Base-by-base conservation (phyloP, 2,797 vertebrate species). In the Sebastes steindachneri region DNA sequence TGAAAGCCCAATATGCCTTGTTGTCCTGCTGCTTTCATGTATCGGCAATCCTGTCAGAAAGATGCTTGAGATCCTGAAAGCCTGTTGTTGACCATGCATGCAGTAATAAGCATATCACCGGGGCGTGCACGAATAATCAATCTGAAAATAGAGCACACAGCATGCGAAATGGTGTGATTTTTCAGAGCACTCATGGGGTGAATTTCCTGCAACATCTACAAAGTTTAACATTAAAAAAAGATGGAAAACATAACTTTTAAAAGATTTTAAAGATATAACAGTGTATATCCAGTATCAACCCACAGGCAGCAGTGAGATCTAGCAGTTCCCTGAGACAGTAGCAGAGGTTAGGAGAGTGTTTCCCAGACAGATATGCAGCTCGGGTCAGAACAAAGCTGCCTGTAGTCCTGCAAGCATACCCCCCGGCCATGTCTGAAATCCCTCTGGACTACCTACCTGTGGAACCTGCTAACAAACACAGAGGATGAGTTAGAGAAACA, bases 401-500 rank as follows among this genome's bases (percentile, higher is more conserved):
- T 68, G 55, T 45, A 35, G 73, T 75, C 68, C 73, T 84, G 79
- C 62, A 74, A 83, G 77, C 26, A 25, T 23, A 80, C n/a, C 63
- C 67, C 41, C 53, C 1, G 9, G 74, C 68, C 80, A 65, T 41
- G 45, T 58, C 60, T 83, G 53, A 84, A 75, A 75, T 77, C 82
- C 70, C 75, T 26, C 19, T 33, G 69, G 83, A 81, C 57, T 23
- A 26, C 11, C 21, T 41, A 33, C 57, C 45, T 58, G 71, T 57
- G 73, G 60, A 79, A 69, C 68, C 35, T 83, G 41, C 83, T 80
- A 63, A 82, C 74, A 73, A 78, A 77, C 55, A 68, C 23, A 63
- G n/a, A 68, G 25, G 35, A 82, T 29, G 48, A 64, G 33, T 71
- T 21, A 48, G 28, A 84, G 23, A 62, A 79, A 66, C 12, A 1